Percentiles rank a stretch among this genome's conserved stretches.
phyloP scores from a whole-genome alignment of 2,888 invertebrate genomes.

The Hyalella azteca region DNA sequence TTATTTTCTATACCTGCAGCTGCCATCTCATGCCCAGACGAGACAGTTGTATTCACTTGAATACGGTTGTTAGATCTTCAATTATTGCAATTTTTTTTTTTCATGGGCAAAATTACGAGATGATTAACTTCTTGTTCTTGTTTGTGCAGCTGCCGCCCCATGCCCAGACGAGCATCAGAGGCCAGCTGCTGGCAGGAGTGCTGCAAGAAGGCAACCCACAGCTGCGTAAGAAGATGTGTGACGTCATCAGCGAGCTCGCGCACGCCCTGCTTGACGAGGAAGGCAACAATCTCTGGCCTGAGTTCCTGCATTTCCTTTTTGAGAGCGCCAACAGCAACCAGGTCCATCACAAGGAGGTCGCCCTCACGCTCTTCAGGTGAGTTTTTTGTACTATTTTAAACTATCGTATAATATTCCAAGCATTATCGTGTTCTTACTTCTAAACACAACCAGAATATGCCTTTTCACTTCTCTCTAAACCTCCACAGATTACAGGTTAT shows the following conservation, averaged over 20 bases:
- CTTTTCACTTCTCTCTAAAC: not conserved
- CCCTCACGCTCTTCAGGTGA: slow-evolving; percentile 92
- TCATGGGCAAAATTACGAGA: no score
- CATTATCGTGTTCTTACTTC: no score
- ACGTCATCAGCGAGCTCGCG: slow-evolving; percentile 94
- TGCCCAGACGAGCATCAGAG: slow-evolving; percentile 82
- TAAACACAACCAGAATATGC: no score
- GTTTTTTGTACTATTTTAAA: no score
- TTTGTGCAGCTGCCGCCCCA: slow-evolving; percentile 71
- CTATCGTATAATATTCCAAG: no score
- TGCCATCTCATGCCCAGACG: no score
- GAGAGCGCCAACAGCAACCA: slow-evolving; percentile 87
- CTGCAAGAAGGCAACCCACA: slow-evolving; percentile 81
- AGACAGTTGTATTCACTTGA: no score
- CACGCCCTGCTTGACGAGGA: slow-evolving; percentile 93
- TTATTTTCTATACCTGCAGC: no score
- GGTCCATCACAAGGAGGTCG: slow-evolving; percentile 86
- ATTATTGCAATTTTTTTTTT: no score
- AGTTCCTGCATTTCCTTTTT: slow-evolving; percentile 90
- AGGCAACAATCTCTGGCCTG: slow-evolving; percentile 95
- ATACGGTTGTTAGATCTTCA: no score
- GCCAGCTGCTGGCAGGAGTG: slow-evolving; percentile 82
- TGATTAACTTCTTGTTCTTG: no score
- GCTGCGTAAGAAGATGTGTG: slow-evolving; percentile 87
- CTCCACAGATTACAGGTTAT: not conserved